Percentiles rank a stretch among this genome's conserved stretches.
phyloP scores from a whole-genome alignment of 2,113 vertebrate species.

The Strix uralensis region DNA sequence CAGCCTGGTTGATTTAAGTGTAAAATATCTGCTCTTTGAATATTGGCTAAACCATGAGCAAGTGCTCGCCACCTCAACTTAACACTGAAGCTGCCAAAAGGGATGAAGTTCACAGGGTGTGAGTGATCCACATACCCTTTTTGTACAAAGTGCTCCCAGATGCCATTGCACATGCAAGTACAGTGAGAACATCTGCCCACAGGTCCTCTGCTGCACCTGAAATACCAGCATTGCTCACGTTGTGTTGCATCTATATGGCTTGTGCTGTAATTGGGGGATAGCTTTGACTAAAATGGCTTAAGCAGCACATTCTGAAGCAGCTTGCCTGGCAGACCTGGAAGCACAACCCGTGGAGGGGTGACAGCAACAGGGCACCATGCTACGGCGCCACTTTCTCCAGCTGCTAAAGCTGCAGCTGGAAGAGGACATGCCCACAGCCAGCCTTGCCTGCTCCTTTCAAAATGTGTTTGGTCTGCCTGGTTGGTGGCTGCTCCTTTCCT shows the following conservation, averaged over 20 bases:
- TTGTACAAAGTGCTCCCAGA: neutral
- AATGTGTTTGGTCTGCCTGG: neutral
- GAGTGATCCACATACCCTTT: neutral
- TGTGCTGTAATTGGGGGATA: neutral
- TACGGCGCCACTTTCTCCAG: neutral
- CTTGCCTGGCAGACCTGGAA: neutral
- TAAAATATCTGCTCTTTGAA: neutral
- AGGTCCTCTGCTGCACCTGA: neutral
- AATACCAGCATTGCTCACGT: accelerated
- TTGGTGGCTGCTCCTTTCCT: neutral
- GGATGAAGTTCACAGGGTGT: neutral
- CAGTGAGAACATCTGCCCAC: neutral
- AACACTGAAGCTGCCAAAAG: neutral
- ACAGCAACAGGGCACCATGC: neutral
- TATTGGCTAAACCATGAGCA: neutral
- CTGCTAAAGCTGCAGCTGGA: neutral
- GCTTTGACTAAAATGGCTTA: neutral
- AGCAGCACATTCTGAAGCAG: neutral
- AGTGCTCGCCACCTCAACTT: neutral
- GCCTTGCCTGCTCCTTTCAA: neutral
- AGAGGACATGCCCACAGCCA: neutral
- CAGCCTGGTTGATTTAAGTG: neutral
- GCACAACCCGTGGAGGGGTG: neutral
- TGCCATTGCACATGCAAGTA: neutral
- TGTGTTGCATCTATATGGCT: accelerated